Evolutionary conservation across 2,113 vertebrate species (phyloP).

Genomic region (Paedocypris sp.): DNA sequence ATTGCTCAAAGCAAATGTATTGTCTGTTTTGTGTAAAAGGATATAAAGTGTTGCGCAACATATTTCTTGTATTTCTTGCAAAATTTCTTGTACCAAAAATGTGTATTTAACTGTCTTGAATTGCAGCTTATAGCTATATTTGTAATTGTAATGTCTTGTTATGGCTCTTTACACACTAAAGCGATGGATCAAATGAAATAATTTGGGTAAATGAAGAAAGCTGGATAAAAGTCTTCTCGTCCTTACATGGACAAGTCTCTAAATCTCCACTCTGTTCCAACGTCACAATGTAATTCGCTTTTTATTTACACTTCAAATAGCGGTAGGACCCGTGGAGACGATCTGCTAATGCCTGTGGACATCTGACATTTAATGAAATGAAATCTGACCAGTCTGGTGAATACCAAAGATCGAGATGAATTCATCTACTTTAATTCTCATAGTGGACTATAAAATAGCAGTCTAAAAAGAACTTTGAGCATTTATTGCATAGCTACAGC

Average conservation of each 20-base stretch:
- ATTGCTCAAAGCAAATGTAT: no score
- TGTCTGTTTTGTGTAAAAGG: no score
- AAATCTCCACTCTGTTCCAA: background rate
- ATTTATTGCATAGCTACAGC: background rate
- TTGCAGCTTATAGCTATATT: no score
- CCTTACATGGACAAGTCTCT: background rate
- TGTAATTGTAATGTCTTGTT: no score
- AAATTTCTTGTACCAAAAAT: no score
- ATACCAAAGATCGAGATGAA: background rate
- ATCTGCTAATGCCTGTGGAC: background rate
- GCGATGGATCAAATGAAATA: no score
- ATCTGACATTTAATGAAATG: constrained; percentile 5
- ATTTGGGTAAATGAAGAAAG: background rate
- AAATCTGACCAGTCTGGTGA: background rate
- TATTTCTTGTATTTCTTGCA: no score
- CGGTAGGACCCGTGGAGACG: background rate
- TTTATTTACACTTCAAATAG: constrained; percentile 4
- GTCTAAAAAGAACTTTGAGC: background rate
- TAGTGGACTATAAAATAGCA: background rate
- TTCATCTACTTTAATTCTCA: background rate
- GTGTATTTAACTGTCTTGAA: no score
- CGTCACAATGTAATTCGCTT: background rate
- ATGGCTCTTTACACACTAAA: no score
- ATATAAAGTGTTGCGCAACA: no score
- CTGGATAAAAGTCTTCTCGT: constrained; percentile 2